Percentiles rank a stretch among this genome's conserved stretches.
Conservation (phyloP, 2,797 vertebrate species). For the Mus minutoides region DNA sequence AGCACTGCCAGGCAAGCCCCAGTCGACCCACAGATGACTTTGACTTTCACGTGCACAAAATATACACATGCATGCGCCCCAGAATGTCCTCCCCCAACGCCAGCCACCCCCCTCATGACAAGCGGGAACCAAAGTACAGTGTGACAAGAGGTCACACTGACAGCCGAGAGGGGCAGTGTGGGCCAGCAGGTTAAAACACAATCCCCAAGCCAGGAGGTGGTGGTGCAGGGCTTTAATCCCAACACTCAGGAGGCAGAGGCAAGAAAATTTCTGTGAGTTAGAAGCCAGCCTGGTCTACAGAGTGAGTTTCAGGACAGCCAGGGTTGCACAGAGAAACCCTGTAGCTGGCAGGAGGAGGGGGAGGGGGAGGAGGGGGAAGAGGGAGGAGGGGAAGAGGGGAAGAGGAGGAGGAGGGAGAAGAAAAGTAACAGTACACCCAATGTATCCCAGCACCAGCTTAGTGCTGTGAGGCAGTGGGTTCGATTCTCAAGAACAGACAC, state of each 20-base stretch:
- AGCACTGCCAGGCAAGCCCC: background rate
- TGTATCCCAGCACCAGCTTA: background rate
- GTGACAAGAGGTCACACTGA: background rate
- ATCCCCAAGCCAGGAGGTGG: background rate
- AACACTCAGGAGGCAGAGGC: background rate
- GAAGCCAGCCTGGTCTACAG: background rate
- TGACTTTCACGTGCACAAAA: background rate
- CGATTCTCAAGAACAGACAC: background rate
- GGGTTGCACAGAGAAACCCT: background rate
- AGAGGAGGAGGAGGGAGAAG: no score
- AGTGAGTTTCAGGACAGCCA: background rate
- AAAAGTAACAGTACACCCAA: no score
- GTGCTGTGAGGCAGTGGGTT: background rate
- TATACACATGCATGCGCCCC: background rate
- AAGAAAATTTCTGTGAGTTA: background rate
- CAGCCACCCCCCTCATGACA: background rate
- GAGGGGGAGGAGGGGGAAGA: no score
- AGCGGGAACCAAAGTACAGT: background rate
- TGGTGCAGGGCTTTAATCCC: background rate
- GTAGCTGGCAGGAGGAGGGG: background rate
- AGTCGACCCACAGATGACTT: background rate
- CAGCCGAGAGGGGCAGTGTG: background rate
- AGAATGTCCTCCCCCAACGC: background rate
- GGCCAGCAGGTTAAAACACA: background rate
- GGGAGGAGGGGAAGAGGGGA: fast-evolving